Percentiles rank a stretch among this genome's conserved stretches.
Conservation (phyloP, 2,888 invertebrate species). For the Sesamia inferens region DNA sequence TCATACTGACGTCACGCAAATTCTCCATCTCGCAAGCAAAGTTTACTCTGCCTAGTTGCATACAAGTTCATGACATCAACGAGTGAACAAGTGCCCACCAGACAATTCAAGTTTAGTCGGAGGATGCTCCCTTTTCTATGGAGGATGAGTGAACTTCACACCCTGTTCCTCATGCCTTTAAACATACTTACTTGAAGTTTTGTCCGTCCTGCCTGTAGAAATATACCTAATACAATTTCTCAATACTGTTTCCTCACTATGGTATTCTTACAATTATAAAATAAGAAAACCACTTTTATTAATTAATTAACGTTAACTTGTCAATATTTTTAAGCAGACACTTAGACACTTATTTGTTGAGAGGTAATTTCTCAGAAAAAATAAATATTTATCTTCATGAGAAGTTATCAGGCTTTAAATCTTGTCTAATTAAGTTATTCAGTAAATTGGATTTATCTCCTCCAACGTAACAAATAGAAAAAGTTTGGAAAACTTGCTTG, state of each 20-base stretch:
- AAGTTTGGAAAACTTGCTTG: slow-evolving; percentile 46
- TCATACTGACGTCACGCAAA: no score
- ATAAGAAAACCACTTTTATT: slow-evolving; percentile 36
- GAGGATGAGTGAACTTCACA: no score
- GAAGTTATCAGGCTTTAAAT: slow-evolving; percentile 47
- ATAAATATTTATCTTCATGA: slow-evolving; percentile 46
- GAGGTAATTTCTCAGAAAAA: slow-evolving; percentile 29
- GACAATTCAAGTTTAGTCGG: no score
- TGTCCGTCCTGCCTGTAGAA: not conserved
- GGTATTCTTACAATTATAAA: slow-evolving; percentile 23
- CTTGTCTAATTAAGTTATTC: slow-evolving; percentile 56
- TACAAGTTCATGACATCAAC: no score
- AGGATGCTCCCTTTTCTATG: no score
- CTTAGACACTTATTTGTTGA: slow-evolving; percentile 30
- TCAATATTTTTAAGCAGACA: slow-evolving; percentile 16
- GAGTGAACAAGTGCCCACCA: no score
- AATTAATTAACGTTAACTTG: slow-evolving; percentile 27
- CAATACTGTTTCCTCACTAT: not conserved
- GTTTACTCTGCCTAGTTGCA: no score
- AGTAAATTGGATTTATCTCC: slow-evolving; percentile 54
- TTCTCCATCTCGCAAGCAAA: no score
- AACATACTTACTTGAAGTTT: no score
- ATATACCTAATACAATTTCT: slow-evolving; percentile 21
- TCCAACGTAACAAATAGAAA: slow-evolving; percentile 49
- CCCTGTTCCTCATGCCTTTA: no score